These are phyloP conservation scores for Leptocoma aspasia DNA, from an alignment of 2,113 vertebrate species.

Conservation along the genomic window DNA sequence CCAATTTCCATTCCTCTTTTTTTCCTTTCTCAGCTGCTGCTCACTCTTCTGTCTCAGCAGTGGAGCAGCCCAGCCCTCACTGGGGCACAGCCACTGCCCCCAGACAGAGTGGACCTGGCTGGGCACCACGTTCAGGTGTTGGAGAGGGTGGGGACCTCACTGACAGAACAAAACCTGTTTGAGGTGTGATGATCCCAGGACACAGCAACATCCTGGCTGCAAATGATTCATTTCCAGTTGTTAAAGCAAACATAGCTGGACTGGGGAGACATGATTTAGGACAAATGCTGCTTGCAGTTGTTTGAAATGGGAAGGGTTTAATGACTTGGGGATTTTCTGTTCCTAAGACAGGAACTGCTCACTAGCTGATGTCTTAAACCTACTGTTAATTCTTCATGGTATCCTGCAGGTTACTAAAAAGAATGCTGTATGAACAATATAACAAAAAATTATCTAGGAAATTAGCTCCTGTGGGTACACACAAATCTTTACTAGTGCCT, in stretches of 20 bases:
- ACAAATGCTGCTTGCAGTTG: background rate
- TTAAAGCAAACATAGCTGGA: background rate
- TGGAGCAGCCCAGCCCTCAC: background rate
- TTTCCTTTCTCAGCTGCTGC: background rate
- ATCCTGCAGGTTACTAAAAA: background rate
- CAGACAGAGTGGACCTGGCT: rapidly evolving
- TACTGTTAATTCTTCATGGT: background rate
- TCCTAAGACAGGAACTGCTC: background rate
- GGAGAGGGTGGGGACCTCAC: background rate
- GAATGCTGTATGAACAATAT: background rate
- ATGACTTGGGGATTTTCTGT: background rate
- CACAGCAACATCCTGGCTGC: background rate
- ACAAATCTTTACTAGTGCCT: background rate
- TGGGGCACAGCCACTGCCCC: background rate
- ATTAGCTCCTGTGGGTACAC: background rate
- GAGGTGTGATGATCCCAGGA: background rate
- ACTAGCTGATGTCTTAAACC: background rate
- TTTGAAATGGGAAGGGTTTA: background rate
- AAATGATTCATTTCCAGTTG: background rate
- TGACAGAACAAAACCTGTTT: background rate
- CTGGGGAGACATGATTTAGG: background rate
- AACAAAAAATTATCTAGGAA: background rate
- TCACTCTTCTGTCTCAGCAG: background rate
- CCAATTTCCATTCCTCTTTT: background rate
- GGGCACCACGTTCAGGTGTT: rapidly evolving